Percentiles rank a stretch among this genome's conserved stretches.
Conservation (phyloP, 2,797 vertebrate species). For the Eulemur albifrons region DNA sequence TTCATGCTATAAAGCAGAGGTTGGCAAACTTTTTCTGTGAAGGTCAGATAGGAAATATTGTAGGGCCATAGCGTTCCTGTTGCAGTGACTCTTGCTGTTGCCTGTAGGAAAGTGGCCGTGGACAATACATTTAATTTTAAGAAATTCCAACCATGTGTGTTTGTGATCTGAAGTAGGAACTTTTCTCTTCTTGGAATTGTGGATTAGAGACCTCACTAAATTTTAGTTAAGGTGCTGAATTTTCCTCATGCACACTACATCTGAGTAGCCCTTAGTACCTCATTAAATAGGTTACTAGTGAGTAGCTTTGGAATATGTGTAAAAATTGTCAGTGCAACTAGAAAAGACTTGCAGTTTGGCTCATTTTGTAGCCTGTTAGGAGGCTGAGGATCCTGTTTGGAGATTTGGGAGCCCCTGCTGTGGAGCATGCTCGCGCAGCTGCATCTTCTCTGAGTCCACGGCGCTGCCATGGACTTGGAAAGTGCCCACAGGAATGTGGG, state of each 20-base stretch:
- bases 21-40: not conserved
- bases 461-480: not conserved
- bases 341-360: not conserved
- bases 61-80: not conserved
- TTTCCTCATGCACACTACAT: not conserved
- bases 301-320: not conserved
- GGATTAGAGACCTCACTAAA: not conserved
- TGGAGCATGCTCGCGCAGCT: not conserved
- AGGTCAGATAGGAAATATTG: not conserved
- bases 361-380: not conserved
- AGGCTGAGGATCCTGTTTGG: not conserved
- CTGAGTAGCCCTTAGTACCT: not conserved
- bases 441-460: not conserved
- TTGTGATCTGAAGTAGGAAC: not conserved
- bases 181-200: not conserved
- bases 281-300: not conserved
- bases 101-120: not conserved
- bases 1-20: not conserved
- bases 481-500: fast-evolving
- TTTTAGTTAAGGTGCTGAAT: not conserved
- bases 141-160: not conserved
- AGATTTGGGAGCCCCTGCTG: not conserved
- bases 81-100: not conserved
- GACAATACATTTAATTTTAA: not conserved
- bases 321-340: not conserved